Percentiles rank a stretch among this genome's conserved stretches.
These are phyloP conservation scores for Geotrypetes seraphini DNA, from an alignment of 2,797 vertebrate genomes.

Conservation along the genomic window DNA sequence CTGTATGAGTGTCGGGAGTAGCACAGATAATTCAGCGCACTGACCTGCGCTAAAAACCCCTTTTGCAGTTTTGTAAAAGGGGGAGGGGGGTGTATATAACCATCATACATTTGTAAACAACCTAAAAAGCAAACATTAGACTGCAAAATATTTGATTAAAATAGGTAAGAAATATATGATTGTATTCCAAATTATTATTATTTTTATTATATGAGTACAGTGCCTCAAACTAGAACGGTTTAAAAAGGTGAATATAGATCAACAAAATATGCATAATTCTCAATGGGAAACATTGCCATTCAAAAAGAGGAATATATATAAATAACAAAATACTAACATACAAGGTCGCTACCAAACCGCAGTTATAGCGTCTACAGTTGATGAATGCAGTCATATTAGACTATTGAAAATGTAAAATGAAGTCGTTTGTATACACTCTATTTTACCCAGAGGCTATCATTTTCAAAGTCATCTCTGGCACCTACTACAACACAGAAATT, in stretches of 20 bases:
- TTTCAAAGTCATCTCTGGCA: slow-evolving; percentile 26
- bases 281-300: background rate
- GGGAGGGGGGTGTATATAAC: no score
- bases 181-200: no score
- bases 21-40: no score
- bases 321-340: slow-evolving; percentile 9
- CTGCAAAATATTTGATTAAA: no score
- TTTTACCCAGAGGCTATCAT: slow-evolving; percentile 24
- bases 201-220: no score
- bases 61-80: no score
- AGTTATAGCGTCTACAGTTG: slow-evolving; percentile 6
- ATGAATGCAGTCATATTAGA: slow-evolving; percentile 22
- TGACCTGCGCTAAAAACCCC: no score
- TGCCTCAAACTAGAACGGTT: no score
- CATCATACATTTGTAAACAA: no score
- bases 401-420: slow-evolving; percentile 28
- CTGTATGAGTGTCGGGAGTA: no score
- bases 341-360: slow-evolving; percentile 4
- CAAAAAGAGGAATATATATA: background rate
- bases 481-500: slow-evolving; percentile 14
- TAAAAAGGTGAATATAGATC: background rate
- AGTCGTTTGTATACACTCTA: slow-evolving; percentile 26
- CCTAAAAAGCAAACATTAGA: no score
- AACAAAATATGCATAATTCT: background rate
- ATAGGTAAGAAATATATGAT: no score